Evolutionary conservation across 2,797 vertebrate genomes (phyloP).

Genomic region (Phyllotis vaccarum): DNA sequence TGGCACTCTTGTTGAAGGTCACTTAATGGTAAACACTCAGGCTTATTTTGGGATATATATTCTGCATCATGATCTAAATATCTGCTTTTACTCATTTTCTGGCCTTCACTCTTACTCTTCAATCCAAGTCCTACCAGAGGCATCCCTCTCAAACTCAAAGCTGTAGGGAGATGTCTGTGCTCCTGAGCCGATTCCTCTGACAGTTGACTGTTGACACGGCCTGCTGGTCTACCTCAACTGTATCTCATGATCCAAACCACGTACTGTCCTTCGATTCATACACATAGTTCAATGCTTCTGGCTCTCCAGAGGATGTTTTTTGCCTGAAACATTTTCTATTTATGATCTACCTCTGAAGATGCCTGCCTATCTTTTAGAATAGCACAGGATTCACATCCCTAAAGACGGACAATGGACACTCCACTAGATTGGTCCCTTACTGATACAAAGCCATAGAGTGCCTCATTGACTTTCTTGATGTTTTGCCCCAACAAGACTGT

Average conservation of each 20-base stretch:
- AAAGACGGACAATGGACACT: neutral
- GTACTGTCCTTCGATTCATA: neutral
- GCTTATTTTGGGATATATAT: neutral
- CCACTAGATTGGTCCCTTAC: neutral
- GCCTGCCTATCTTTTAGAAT: neutral
- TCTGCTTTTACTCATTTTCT: neutral
- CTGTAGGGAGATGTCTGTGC: neutral
- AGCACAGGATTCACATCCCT: neutral
- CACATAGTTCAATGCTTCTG: neutral
- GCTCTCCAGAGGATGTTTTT: neutral
- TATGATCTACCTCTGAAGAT: neutral
- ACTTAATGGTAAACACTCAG: neutral
- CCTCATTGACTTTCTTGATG: neutral
- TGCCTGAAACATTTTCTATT: constrained; percentile 1
- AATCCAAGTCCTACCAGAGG: neutral
- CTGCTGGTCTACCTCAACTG: neutral
- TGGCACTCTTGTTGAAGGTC: neutral
- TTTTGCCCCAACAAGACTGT: neutral
- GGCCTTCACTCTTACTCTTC: neutral
- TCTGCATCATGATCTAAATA: neutral
- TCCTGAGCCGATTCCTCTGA: neutral
- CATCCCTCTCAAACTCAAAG: neutral
- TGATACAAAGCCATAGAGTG: too few relatives aligned
- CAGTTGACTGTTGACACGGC: neutral
- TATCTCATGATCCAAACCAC: neutral